Percentiles rank a stretch among this genome's conserved stretches.
phyloP scores from a whole-genome alignment of 64 coral and sea anemone species.

The Platygyra sinensis region DNA sequence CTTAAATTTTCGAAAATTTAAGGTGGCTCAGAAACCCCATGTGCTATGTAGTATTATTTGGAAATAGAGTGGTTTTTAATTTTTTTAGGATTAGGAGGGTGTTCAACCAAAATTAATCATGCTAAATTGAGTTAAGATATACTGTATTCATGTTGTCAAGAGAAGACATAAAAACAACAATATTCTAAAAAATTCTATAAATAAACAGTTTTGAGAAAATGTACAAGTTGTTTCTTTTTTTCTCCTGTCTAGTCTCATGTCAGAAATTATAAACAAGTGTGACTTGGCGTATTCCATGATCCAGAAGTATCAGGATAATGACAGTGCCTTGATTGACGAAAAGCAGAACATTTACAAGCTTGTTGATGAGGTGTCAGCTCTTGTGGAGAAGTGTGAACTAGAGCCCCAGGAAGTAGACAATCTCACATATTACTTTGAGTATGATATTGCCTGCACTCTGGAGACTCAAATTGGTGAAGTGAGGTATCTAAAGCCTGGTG shows the following conservation, averaged over 20 bases:
- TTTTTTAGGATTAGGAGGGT: too few species aligned
- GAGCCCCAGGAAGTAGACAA: slow-evolving; percentile 56
- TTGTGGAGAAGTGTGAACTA: slow-evolving; percentile 53
- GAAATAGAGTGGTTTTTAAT: too few species aligned
- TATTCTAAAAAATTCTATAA: too few species aligned
- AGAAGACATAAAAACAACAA: too few species aligned
- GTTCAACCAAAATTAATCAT: too few species aligned
- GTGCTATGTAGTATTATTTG: too few species aligned
- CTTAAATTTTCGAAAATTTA: too few species aligned
- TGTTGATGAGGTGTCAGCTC: slow-evolving; percentile 42
- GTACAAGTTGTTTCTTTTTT: background rate
- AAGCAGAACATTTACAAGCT: slow-evolving; percentile 57
- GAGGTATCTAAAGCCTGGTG: slow-evolving; percentile 4
- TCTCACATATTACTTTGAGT: slow-evolving; percentile 57
- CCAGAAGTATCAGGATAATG: slow-evolving; percentile 45
- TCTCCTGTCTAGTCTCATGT: slow-evolving; percentile 37
- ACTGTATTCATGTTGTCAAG: too few species aligned
- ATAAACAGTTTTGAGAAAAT: background rate
- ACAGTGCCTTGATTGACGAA: slow-evolving; percentile 66
- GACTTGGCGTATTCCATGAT: slow-evolving; percentile 62
- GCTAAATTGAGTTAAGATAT: too few species aligned
- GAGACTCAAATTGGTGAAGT: slow-evolving; percentile 57
- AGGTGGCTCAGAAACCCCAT: too few species aligned
- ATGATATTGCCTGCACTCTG: slow-evolving; percentile 69
- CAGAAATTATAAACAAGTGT: slow-evolving; percentile 71